Conservation (phyloP, 2,797 vertebrate species). For the Moxostoma hubbsi region DNA sequence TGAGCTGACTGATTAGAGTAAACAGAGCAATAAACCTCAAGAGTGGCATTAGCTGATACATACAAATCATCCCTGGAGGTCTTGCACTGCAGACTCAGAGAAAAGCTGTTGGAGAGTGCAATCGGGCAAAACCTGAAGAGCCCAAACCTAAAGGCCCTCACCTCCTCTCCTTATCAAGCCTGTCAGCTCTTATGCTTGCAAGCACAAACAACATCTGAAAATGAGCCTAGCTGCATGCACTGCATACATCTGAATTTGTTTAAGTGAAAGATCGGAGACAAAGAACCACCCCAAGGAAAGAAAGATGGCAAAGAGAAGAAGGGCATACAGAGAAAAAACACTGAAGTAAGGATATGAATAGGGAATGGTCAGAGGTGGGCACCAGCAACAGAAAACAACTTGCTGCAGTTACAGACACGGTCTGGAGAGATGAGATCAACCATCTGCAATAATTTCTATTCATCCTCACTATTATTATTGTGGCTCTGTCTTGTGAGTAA, state of each 20-base stretch:
- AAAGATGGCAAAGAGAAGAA: background rate
- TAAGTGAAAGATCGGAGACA: background rate
- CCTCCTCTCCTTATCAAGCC: conserved; percentile 36
- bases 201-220: conserved; percentile 45
- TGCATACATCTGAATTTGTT: background rate
- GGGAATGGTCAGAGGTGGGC: background rate
- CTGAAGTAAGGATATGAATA: background rate
- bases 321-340: background rate
- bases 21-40: conserved; percentile 56
- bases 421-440: background rate
- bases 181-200: conserved; percentile 14
- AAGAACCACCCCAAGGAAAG: background rate
- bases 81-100: conserved; percentile 20
- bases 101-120: conserved; percentile 22
- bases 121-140: conserved; percentile 28
- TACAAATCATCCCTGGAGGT: conserved; percentile 46
- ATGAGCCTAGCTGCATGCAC: background rate
- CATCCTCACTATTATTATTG: background rate
- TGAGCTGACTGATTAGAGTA: conserved; percentile 55
- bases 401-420: background rate
- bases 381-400: background rate
- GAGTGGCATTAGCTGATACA: conserved; percentile 48
- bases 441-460: conserved; percentile 18
- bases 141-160: conserved; percentile 14
- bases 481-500: background rate